Percentiles rank a stretch among this genome's conserved stretches.
These are phyloP conservation scores for Amaurobius ferox DNA, from an alignment of 2,888 invertebrate genomes.

Conservation along the genomic window DNA sequence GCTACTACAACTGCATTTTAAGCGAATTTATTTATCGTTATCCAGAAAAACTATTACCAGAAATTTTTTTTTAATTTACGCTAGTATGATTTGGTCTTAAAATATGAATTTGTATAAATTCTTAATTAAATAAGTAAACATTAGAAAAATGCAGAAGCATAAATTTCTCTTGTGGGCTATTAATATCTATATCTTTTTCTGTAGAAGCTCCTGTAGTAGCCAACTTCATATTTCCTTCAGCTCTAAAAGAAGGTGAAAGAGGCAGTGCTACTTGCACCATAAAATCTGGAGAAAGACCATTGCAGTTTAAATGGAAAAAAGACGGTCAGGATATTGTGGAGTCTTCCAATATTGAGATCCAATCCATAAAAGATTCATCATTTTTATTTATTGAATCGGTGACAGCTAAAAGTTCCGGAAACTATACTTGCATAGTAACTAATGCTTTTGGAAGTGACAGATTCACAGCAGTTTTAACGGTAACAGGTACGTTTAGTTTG, in stretches of 20 bases:
- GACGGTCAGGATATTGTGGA: conserved; percentile 20
- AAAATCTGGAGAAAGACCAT: conserved; percentile 70
- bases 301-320: conserved; percentile 71
- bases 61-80: too few relatives aligned
- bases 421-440: conserved; percentile 64
- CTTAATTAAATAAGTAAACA: too few relatives aligned
- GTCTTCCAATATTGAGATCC: conserved; percentile 12
- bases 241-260: conserved; percentile 60
- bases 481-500: conserved; percentile 57
- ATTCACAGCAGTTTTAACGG: conserved; percentile 38
- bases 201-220: conserved; percentile 31
- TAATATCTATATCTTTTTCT: too few relatives aligned
- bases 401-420: conserved; percentile 38
- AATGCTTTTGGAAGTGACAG: conserved; percentile 39
- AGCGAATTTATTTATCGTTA: too few relatives aligned
- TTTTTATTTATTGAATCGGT: conserved; percentile 48
- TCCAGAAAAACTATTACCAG: too few relatives aligned
- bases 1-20: too few relatives aligned
- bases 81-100: too few relatives aligned
- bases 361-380: conserved; percentile 31
- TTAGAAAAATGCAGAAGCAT: too few relatives aligned
- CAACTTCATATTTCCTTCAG: conserved; percentile 19
- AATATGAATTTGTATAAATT: too few relatives aligned
- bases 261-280: conserved; percentile 70
- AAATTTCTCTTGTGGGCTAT: too few relatives aligned